Percentiles rank a stretch among this genome's conserved stretches.
Evolutionary conservation across 1,140 invertebrate genomes (phyloP).

Genomic region (Pseudoatta argentina): DNA sequence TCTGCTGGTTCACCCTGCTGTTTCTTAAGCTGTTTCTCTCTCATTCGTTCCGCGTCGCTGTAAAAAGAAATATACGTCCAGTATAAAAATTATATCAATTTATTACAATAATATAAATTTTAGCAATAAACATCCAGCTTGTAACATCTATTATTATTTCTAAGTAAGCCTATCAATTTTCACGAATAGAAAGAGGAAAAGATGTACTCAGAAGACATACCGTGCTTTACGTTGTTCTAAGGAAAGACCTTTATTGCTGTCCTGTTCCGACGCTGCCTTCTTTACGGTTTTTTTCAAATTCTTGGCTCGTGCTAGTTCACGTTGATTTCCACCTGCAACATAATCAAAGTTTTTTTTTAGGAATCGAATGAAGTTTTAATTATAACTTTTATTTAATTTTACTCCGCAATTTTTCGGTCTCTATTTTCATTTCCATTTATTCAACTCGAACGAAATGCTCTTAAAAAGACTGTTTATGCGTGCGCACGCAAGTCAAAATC

Average conservation of each 20-base stretch:
- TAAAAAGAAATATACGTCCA: constrained; percentile 26
- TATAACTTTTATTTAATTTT: constrained; percentile 2
- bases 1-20: constrained; percentile 71
- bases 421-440: not conserved
- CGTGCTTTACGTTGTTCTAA: constrained; percentile 88
- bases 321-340: constrained; percentile 88
- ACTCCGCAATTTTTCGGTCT: not conserved
- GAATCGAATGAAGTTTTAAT: not conserved
- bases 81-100: not conserved
- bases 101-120: too few relatives aligned
- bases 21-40: constrained; percentile 87
- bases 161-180: too few relatives aligned
- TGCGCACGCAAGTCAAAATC: not conserved
- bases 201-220: constrained; percentile 72
- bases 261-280: constrained; percentile 87
- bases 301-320: constrained; percentile 90
- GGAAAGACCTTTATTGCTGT: constrained; percentile 88
- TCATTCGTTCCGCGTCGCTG: constrained; percentile 89
- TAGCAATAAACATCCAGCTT: too few relatives aligned
- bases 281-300: constrained; percentile 88
- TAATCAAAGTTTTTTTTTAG: not conserved
- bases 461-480: not conserved
- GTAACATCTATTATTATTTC: too few relatives aligned
- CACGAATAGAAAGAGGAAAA: not conserved
- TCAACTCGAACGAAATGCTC: not conserved